Percentiles rank a stretch among this genome's conserved stretches.
These are phyloP conservation scores for Cyprinodon tularosa DNA, from an alignment of 2,113 vertebrate species.

Conservation along the genomic window DNA sequence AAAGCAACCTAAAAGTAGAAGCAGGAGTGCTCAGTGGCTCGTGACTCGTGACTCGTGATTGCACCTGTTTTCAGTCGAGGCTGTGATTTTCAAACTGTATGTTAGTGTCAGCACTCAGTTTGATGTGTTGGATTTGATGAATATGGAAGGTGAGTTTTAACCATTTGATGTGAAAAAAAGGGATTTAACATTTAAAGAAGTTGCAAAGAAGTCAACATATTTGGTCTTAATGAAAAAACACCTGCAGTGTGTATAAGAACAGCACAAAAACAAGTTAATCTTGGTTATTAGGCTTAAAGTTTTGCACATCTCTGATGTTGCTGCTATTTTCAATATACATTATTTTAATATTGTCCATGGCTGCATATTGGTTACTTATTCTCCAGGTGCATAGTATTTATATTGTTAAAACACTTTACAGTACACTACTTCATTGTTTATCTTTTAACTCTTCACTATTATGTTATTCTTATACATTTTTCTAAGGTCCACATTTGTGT, in stretches of 20 bases:
- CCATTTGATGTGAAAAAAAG: slow-evolving; percentile 8
- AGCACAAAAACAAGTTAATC: slow-evolving; percentile 1
- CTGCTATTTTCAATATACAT: no score
- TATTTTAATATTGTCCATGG: no score
- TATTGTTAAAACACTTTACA: no score
- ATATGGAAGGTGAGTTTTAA: neutral
- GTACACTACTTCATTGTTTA: no score
- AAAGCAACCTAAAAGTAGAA: neutral
- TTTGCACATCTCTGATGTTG: no score
- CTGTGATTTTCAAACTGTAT: neutral
- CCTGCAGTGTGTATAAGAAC: neutral
- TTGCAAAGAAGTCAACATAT: neutral
- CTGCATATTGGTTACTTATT: no score
- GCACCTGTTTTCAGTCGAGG: neutral
- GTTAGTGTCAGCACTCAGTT: neutral
- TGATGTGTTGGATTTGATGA: slow-evolving; percentile 1
- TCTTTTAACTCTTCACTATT: no score
- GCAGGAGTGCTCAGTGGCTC: neutral
- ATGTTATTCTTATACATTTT: no score
- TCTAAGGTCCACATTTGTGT: no score
- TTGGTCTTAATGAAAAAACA: neutral
- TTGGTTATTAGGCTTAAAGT: no score
- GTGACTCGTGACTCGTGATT: neutral
- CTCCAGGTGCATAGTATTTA: no score
- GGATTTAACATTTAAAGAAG: neutral